Evolutionary conservation across 2,888 invertebrate species (phyloP).

Genomic region (Heliconius ismenius): DNA sequence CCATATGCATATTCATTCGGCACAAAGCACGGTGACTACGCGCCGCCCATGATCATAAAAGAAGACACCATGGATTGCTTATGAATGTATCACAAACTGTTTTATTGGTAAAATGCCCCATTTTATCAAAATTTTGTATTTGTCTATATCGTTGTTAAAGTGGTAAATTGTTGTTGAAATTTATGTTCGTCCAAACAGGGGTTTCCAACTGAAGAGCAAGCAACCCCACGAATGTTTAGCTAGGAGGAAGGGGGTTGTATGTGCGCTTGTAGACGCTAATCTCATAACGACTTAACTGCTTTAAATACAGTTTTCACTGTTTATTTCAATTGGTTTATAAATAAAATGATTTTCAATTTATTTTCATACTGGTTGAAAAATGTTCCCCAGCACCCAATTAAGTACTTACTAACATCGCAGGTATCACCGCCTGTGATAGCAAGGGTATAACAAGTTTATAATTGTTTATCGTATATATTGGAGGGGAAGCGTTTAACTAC

Average conservation of each 20-base stretch:
- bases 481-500: not conserved
- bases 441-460: not conserved
- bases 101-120: not conserved
- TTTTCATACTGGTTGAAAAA: no score
- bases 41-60: slow-evolving; percentile 81
- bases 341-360: not conserved
- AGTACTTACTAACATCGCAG: not conserved
- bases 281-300: not conserved
- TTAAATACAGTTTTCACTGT: not conserved
- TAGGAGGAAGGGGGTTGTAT: no score
- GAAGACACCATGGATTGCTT: slow-evolving; percentile 82
- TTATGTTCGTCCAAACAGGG: not conserved
- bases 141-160: not conserved
- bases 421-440: not conserved
- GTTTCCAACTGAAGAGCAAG: not conserved
- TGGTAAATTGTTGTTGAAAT: not conserved
- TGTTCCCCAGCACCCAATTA: no score
- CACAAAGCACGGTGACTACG: slow-evolving; percentile 77
- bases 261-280: not conserved
- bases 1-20: slow-evolving; percentile 83
- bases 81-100: slow-evolving; percentile 43
- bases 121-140: not conserved
- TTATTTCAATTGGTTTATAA: not conserved
- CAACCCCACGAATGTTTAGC: not conserved
- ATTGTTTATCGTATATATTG: not conserved